Percentiles rank a stretch among this genome's conserved stretches.
Conservation (phyloP, 2,888 invertebrate species). For the Pycnomerus fuliginosus region DNA sequence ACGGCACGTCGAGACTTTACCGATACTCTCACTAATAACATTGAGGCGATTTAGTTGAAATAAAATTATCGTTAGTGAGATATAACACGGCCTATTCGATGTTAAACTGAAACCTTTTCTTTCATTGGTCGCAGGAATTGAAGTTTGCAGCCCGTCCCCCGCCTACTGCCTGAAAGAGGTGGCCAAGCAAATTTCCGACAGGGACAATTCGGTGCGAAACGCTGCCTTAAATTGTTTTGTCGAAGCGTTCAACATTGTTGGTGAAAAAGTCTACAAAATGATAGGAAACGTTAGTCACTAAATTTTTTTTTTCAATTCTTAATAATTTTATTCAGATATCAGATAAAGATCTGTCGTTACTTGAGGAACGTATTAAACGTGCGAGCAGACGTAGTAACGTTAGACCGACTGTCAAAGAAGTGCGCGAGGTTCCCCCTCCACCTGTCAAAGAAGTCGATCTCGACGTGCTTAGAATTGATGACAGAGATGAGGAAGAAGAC, state of each 20-base stretch:
- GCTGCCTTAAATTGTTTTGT: conserved; percentile 94
- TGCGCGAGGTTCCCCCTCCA: no score
- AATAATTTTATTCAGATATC: conserved; percentile 53
- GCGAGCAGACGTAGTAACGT: no score
- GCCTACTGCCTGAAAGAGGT: conserved; percentile 83
- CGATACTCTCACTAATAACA: no score
- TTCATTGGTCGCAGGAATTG: no score
- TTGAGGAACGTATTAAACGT: conserved; percentile 95
- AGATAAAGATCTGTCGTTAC: conserved; percentile 90
- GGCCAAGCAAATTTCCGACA: conserved; percentile 91
- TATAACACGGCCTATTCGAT: no score
- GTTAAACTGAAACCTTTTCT: no score
- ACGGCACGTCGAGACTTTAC: no score
- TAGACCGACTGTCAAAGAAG: no score
- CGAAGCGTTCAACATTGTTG: conserved; percentile 85
- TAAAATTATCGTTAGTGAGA: no score
- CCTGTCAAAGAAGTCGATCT: no score
- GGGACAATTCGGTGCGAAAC: conserved; percentile 93
- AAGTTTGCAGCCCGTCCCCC: conserved; percentile 80
- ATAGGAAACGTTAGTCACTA: conserved; percentile 72
- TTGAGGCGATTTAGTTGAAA: no score
- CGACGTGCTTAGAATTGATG: no score
- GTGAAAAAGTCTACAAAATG: conserved; percentile 88
- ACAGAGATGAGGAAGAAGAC: conserved; percentile 39
- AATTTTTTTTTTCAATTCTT: not conserved